These are phyloP conservation scores for Glaucidium brasilianum DNA, from an alignment of 2,113 vertebrate genomes.

Conservation along the genomic window DNA sequence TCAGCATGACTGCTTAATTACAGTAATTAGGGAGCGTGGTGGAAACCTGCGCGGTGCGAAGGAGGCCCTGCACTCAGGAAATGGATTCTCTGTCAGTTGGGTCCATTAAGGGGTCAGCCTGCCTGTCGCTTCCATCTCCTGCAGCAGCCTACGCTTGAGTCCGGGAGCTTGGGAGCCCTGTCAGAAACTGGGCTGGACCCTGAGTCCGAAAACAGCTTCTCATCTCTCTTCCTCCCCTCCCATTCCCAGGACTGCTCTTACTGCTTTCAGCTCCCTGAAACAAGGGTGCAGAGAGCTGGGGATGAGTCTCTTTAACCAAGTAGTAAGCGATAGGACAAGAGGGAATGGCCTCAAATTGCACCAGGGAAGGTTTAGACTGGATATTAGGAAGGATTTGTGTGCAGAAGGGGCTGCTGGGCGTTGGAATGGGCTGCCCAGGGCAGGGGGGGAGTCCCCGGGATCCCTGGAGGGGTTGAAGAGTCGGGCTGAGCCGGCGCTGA, in stretches of 20 bases:
- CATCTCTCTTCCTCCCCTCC: background rate
- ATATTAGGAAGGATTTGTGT: no score
- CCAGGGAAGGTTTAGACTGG: no score
- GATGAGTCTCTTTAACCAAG: no score
- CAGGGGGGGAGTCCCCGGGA: no score
- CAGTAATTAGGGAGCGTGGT: slow-evolving; percentile 42
- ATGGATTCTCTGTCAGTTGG: background rate
- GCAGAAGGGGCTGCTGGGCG: no score
- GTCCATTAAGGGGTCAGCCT: background rate
- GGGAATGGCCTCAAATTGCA: no score
- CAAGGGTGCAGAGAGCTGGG: no score
- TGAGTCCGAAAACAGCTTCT: fast-evolving
- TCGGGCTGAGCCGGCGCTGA: no score
- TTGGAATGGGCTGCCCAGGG: no score
- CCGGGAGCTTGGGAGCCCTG: background rate
- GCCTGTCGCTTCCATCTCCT: background rate
- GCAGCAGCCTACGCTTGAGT: background rate
- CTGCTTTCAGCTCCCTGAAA: no score
- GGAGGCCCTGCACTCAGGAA: background rate
- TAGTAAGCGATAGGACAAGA: no score
- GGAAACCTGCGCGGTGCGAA: background rate
- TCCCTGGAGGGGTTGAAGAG: no score
- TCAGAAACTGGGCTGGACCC: background rate
- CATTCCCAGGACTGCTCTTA: background rate
- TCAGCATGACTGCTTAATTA: slow-evolving; percentile 70